These are phyloP conservation scores for Protobothrops mucrosquamatus DNA, from an alignment of 2,113 vertebrate genomes.

Conservation along the genomic window DNA sequence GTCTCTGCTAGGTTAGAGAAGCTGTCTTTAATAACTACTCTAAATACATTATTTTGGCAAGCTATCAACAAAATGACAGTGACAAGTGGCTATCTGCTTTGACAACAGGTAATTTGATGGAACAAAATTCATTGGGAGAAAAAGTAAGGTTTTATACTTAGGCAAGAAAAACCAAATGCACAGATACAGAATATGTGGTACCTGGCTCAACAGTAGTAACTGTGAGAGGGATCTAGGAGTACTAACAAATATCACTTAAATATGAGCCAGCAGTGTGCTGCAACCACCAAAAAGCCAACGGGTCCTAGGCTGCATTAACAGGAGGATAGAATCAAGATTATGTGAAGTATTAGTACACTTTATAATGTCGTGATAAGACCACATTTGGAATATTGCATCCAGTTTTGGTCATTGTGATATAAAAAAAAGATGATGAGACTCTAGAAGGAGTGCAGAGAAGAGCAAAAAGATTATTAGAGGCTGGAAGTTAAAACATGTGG, in stretches of 20 bases:
- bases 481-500: too few species aligned
- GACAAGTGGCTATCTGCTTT: constrained; percentile 89
- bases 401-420: too few species aligned
- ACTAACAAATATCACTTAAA: background rate
- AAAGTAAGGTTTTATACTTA: too few species aligned
- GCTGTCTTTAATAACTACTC: constrained; percentile 92
- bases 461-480: too few species aligned
- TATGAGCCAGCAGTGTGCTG: background rate
- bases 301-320: background rate
- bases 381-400: too few species aligned
- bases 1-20: constrained; percentile 83
- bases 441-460: too few species aligned
- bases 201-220: background rate
- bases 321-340: background rate
- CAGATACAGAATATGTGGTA: background rate
- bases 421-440: too few species aligned
- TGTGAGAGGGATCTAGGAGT: background rate
- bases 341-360: too few species aligned
- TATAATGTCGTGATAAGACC: too few species aligned
- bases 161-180: too few species aligned
- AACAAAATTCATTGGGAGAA: constrained; percentile 55
- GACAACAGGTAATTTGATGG: constrained; percentile 76
- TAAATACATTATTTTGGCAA: constrained; percentile 83
- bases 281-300: background rate
- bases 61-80: constrained; percentile 83